Base-by-base conservation (phyloP, 2,888 invertebrate species). In the Eulithis testata region DNA sequence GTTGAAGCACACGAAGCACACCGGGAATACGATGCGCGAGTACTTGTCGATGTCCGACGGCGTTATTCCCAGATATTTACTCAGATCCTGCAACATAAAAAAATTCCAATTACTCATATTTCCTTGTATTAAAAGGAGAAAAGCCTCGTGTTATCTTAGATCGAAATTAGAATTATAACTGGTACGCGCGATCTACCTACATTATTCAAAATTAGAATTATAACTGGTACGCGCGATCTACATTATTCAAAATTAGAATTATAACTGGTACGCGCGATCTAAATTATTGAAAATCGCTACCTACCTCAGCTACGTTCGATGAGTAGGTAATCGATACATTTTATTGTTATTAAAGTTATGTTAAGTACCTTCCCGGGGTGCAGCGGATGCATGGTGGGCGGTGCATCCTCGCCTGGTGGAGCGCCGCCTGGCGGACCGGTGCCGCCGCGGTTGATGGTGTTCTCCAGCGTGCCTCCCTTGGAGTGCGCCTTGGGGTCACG, bases 21-120 rank as follows among this genome's bases (percentile, higher is more conserved):
- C 97, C 68, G 99, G 99, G 92, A 99, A 99, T 86, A 98, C 96
- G 91, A 99, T 97, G 86, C 99, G 96, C 75, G 98, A 98, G 91
- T 98, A 98, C 94, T 98, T 98, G 95, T 99, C 99, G 91, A 99
- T 99, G 93, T 98, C 98, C 86, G 98, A 98, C 72, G 98, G 98
- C 83, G 97, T 97, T 83, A 97, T 96, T 83, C 97, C 97, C 89
- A 96, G 95, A 83, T 97, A 94, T 90, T 97, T 97, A 94, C 97
- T 97, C 88, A 97, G 96, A 91, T 97, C 97, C 94, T 94, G 86
- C 14, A 77, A 70, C 21, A 21, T 21, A 21, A 21, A 21, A 21
- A 1, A 21, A 1, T 21, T 21, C 21, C 1, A 21, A 21, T 21
- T 21, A 21, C 21, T 21, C 21, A 21, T 2, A 21, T 21, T 21